phyloP scores from a whole-genome alignment of 2,888 invertebrate genomes.

The Lepetodrilus schrolli region DNA sequence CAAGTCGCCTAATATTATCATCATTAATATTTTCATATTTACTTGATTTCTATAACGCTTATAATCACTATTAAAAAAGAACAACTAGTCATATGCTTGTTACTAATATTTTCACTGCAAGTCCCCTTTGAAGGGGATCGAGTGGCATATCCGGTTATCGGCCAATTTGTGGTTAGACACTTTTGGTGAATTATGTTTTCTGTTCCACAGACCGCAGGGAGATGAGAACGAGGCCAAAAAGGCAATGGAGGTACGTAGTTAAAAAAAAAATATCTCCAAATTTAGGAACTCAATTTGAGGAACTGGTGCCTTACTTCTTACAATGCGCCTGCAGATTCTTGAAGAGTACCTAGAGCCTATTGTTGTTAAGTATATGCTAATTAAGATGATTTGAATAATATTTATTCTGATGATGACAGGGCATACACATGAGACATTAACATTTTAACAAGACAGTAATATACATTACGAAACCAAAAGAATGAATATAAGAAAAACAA shows the following conservation, averaged over 20 bases:
- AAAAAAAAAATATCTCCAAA: not conserved
- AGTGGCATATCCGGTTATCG: not conserved
- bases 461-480: too few species aligned
- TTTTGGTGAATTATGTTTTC: not conserved
- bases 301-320: too few species aligned
- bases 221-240: conserved; percentile 49
- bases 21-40: not conserved
- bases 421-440: not conserved
- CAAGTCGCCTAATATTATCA: too few species aligned
- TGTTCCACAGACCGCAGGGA: not conserved
- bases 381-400: too few species aligned
- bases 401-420: too few species aligned
- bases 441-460: too few species aligned
- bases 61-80: not conserved
- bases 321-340: too few species aligned
- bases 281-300: too few species aligned
- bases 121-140: not conserved
- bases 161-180: not conserved
- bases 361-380: too few species aligned
- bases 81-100: not conserved
- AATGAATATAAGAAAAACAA: too few species aligned
- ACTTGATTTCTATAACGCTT: too few species aligned
- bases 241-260: conserved; percentile 53
- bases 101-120: not conserved
- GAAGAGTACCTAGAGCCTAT: too few species aligned